Percentiles rank a stretch among this genome's conserved stretches.
Conservation (phyloP, 2,888 invertebrate species). For the Tuta absoluta region DNA sequence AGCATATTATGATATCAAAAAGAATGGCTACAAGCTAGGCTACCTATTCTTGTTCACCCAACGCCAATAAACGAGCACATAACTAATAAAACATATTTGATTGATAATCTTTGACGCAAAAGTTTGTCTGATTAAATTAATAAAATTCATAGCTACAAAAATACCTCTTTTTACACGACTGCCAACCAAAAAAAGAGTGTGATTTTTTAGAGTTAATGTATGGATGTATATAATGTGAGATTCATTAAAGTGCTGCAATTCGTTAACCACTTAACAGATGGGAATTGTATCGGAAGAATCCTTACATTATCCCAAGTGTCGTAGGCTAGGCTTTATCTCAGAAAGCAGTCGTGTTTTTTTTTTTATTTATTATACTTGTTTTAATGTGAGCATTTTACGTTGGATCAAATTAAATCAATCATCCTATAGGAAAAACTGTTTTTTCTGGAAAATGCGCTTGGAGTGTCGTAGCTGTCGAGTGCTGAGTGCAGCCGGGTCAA, state of each 20-base stretch:
- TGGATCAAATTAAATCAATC: not conserved
- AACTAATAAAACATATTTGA: not conserved
- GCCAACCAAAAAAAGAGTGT: too few relatives aligned
- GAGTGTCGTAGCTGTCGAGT: conserved; percentile 26
- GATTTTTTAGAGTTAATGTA: too few relatives aligned
- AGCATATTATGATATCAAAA: not conserved
- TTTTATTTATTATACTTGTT: not conserved
- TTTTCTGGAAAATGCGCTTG: not conserved
- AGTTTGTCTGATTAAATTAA: too few relatives aligned
- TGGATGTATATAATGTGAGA: not conserved
- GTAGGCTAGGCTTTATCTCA: too few relatives aligned
- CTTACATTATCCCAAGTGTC: too few relatives aligned
- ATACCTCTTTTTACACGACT: too few relatives aligned
- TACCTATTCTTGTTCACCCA: not conserved
- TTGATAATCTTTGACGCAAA: too few relatives aligned
- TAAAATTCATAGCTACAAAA: too few relatives aligned
- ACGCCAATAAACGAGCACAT: not conserved
- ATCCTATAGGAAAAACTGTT: not conserved
- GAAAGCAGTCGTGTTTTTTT: too few relatives aligned
- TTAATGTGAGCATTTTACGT: not conserved
- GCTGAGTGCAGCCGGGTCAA: conserved; percentile 59
- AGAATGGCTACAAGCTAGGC: not conserved
- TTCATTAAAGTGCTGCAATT: not conserved
- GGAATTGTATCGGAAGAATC: too few relatives aligned
- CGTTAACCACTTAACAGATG: too few relatives aligned